phyloP scores from a whole-genome alignment of 2,113 vertebrate genomes.

The Mandrillus leucophaeus region DNA sequence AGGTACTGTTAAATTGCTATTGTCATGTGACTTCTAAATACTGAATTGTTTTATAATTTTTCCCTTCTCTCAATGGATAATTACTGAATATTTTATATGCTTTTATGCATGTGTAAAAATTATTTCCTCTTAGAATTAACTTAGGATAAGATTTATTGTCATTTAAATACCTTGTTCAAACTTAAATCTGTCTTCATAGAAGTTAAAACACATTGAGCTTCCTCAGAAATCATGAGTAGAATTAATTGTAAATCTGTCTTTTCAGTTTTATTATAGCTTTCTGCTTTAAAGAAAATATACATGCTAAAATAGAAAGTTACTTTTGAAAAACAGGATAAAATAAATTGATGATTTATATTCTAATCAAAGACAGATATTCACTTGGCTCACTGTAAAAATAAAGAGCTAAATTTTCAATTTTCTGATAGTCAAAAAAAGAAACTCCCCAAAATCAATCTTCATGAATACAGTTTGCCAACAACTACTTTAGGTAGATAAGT shows the following conservation, averaged over 20 bases:
- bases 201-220: not conserved
- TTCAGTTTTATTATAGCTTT: no score
- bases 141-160: not conserved
- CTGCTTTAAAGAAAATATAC: no score
- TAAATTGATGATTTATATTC: not conserved
- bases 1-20: not conserved
- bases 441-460: not conserved
- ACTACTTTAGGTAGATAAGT: not conserved
- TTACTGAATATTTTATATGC: not conserved
- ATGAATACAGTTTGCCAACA: not conserved
- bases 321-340: no score
- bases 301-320: no score
- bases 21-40: not conserved
- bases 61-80: no score
- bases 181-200: not conserved
- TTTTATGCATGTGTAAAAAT: not conserved
- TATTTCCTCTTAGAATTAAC: not conserved
- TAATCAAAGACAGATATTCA: not conserved
- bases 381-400: not conserved
- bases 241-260: no score
- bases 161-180: not conserved
- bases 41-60: no score
- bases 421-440: not conserved
- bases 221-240: not conserved
- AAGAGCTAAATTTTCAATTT: not conserved